These are phyloP conservation scores for Oreochromis mossambicus DNA, from an alignment of 2,797 vertebrate species.

Conservation along the genomic window DNA sequence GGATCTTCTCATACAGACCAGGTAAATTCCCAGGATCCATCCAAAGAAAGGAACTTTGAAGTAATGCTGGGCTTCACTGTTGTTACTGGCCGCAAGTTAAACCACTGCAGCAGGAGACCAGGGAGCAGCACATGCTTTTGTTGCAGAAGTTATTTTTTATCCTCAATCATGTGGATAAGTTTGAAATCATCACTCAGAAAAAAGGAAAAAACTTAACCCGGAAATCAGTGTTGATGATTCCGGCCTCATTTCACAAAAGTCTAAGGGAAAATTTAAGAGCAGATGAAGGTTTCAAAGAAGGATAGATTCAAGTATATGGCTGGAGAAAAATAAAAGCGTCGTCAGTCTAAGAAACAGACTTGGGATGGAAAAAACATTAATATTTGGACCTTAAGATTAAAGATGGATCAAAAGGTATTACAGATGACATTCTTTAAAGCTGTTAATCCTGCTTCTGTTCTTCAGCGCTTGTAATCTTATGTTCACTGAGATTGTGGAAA, in stretches of 20 bases:
- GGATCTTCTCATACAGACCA: background rate
- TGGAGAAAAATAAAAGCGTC: background rate
- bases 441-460: background rate
- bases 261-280: background rate
- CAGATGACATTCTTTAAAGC: background rate
- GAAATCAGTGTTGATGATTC: background rate
- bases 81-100: background rate
- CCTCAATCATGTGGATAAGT: background rate
- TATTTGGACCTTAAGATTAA: background rate
- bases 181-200: background rate
- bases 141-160: background rate
- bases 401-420: background rate
- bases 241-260: background rate
- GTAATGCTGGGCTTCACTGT: background rate
- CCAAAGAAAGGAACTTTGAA: background rate
- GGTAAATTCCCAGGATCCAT: background rate
- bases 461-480: background rate
- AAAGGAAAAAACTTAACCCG: background rate
- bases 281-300: background rate
- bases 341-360: background rate
- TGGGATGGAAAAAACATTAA: background rate
- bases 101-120: background rate
- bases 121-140: rapidly evolving
- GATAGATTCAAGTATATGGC: background rate
- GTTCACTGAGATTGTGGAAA: background rate